phyloP scores from a whole-genome alignment of 2,888 invertebrate species.

The Epinotia demarniana region DNA sequence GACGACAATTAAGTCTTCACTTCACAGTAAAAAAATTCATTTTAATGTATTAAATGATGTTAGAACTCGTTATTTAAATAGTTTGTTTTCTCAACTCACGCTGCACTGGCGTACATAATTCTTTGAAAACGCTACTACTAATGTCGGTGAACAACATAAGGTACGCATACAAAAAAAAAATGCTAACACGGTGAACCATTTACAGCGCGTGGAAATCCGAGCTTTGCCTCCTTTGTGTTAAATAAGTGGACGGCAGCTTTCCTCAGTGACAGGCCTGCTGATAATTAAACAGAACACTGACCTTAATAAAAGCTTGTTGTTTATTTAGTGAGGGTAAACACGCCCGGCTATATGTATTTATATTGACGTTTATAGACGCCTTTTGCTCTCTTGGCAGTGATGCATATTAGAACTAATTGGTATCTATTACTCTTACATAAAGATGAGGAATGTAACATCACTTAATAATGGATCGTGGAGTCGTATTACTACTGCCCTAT shows the following conservation, averaged over 20 bases:
- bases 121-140: too few relatives aligned
- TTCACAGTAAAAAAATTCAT: too few relatives aligned
- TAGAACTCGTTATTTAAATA: too few relatives aligned
- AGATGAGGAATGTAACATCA: too few relatives aligned
- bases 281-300: conserved; percentile 22
- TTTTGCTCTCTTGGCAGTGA: neutral
- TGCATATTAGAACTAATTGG: neutral
- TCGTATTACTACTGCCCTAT: too few relatives aligned
- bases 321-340: conserved; percentile 2
- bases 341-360: neutral
- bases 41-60: too few relatives aligned
- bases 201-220: conserved; percentile 9
- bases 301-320: conserved; percentile 16
- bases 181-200: neutral
- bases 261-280: conserved; percentile 20
- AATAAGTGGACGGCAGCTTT: conserved; percentile 27
- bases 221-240: conserved; percentile 20
- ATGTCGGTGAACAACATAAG: neutral
- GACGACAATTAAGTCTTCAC: too few relatives aligned
- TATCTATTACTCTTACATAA: too few relatives aligned
- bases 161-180: neutral
- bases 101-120: too few relatives aligned
- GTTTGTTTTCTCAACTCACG: too few relatives aligned
- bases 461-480: too few relatives aligned
- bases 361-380: neutral